phyloP scores from a whole-genome alignment of 2,797 vertebrate species.

The Natrix natrix region DNA sequence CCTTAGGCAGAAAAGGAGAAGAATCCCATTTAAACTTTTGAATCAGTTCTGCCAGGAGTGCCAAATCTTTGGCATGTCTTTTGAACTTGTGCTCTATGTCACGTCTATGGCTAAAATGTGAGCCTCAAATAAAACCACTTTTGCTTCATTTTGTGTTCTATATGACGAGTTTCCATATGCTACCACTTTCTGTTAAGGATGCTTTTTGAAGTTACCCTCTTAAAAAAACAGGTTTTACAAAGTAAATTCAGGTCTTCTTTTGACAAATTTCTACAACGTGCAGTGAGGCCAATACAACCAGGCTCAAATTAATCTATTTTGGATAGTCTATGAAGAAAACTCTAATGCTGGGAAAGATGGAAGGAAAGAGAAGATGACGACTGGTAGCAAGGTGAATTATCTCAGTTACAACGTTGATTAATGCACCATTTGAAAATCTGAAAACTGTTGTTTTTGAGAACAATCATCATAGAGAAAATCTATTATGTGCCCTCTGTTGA shows the following conservation, averaged over 20 bases:
- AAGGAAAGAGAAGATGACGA: neutral
- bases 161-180: neutral
- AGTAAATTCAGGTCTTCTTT: neutral
- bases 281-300: constrained; percentile 32
- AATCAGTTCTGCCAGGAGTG: neutral
- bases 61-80: neutral
- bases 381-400: neutral
- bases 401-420: neutral
- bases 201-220: constrained; percentile 1
- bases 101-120: neutral
- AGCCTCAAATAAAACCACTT: neutral
- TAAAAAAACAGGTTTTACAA: constrained; percentile 1
- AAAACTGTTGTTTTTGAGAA: neutral
- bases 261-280: neutral
- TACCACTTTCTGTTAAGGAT: neutral
- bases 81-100: neutral
- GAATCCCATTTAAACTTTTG: neutral
- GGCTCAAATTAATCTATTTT: neutral
- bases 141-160: neutral
- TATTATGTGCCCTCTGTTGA: neutral
- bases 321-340: neutral
- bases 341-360: neutral
- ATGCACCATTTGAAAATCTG: neutral
- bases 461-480: neutral
- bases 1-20: neutral